Conservation (phyloP, 64 coral and sea anemone genomes). For the Pocillopora verrucosa region DNA sequence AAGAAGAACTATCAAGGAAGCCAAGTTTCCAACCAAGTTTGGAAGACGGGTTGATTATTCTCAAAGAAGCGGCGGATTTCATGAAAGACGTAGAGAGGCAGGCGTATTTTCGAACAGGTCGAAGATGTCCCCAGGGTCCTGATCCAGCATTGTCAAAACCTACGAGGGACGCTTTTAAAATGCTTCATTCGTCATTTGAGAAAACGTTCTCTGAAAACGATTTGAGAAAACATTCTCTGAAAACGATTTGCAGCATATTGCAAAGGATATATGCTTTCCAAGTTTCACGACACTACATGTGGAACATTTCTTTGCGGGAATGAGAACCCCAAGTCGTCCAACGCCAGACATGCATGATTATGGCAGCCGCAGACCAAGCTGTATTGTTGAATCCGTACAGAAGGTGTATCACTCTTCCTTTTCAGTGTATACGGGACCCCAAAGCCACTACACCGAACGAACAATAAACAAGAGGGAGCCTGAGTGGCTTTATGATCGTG, state of each 20-base stretch:
- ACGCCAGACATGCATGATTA: conserved; percentile 62
- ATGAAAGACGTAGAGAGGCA: too few relatives aligned
- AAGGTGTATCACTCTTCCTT: conserved; percentile 43
- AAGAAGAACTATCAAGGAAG: too few relatives aligned
- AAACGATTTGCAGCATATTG: conserved; percentile 38
- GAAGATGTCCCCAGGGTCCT: too few relatives aligned
- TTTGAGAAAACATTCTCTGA: too few relatives aligned
- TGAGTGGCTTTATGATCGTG: conserved; percentile 2
- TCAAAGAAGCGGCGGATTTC: too few relatives aligned
- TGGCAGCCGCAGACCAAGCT: conserved; percentile 21
- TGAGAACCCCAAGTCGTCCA: conserved; percentile 27
- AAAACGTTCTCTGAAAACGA: conserved; percentile 40
- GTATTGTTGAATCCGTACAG: conserved; percentile 32
- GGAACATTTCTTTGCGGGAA: conserved; percentile 48
- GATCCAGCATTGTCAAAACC: too few relatives aligned
- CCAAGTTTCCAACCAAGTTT: too few relatives aligned
- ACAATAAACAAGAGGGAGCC: conserved; percentile 4
- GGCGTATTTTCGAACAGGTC: too few relatives aligned
- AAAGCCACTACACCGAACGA: conserved; percentile 37
- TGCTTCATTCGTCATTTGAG: conserved; percentile 30
- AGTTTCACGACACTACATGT: conserved; percentile 50
- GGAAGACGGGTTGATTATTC: too few relatives aligned
- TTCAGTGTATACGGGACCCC: conserved; percentile 28
- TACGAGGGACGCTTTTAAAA: conserved; percentile 35
- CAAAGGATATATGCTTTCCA: conserved; percentile 18